Base-by-base conservation (phyloP, 2,797 vertebrate genomes). In the Coccyzus lansbergi region DNA sequence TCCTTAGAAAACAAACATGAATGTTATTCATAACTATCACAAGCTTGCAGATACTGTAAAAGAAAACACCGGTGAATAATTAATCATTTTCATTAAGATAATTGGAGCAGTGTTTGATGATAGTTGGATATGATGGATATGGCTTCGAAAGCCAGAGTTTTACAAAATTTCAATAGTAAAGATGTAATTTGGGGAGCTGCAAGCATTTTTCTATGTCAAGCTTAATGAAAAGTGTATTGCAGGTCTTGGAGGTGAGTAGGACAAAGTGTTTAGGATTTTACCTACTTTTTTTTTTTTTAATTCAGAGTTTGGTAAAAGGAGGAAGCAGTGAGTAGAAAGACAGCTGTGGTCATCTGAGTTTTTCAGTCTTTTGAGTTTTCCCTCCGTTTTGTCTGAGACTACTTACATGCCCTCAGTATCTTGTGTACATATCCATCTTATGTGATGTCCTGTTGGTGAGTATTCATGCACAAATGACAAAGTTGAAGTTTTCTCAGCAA, bases 11-110 rank as follows among this genome's bases (percentile, higher is more conserved):
- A 90, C 79, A 94, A 86, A 96, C 86, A 29, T 94, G 84, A 64
- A 51, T 95, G 67, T 93, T 71, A 89, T 92, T 96, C 60, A 90
- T 91, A 97, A 97, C 83, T 70, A 80, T 85, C 82, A 83, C 56
- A 88, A 95, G 81, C 58, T 56, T 92, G 76, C 40, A 33, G 92
- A 72, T 34, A 55, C 17, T 1, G 0, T 65, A 94, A 96, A 96
- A 94, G 62, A 94, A 95, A 95, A 83, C 64, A 71, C 9, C 56
- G 79, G 90, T 97, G 83, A 97, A 97, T 97, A 97, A 97, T 97
- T 97, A 81, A 97, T 95, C 10, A 7, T 31, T 89, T 79, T 93
- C 67, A 96, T 97, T 96, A 97, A 94, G 49, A 78, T 96, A 96
- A 97, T 97, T 94, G 85, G 72, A 76, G 40, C 68, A 59, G 44